Conservation (phyloP, 2,888 invertebrate species). For the Stenodera caucasica region DNA sequence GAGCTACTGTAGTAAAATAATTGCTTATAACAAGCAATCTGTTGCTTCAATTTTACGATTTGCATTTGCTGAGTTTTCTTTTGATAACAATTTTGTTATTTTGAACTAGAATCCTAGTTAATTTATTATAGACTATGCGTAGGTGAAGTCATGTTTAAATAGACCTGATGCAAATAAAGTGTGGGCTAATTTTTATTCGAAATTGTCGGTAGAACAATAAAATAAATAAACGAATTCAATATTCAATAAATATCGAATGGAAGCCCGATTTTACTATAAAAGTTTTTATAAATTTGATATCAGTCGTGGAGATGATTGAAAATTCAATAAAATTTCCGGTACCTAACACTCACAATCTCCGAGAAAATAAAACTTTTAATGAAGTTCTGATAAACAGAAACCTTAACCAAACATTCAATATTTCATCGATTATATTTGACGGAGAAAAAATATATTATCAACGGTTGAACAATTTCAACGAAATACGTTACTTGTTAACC, state of each 20-base stretch:
- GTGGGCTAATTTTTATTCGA: too few relatives aligned
- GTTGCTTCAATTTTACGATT: slow-evolving; percentile 13
- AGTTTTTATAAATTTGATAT: too few relatives aligned
- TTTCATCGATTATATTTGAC: neutral
- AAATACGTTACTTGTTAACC: too few relatives aligned
- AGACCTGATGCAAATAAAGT: neutral
- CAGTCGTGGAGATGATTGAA: too few relatives aligned
- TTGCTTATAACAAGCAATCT: slow-evolving; percentile 28
- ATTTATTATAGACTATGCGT: neutral
- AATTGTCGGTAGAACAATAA: too few relatives aligned
- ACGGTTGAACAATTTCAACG: too few relatives aligned
- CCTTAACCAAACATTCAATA: slow-evolving; percentile 1
- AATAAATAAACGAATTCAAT: too few relatives aligned
- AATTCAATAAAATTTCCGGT: neutral
- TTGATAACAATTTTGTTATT: neutral
- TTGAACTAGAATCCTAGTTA: neutral
- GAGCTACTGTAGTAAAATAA: slow-evolving; percentile 15
- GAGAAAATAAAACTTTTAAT: neutral
- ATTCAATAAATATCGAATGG: too few relatives aligned
- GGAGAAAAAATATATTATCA: neutral
- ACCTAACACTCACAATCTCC: neutral
- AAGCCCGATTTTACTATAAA: too few relatives aligned
- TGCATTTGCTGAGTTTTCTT: neutral
- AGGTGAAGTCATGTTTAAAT: neutral
- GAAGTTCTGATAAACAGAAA: neutral